phyloP scores from a whole-genome alignment of 2,797 vertebrate genomes.

The Oceanodroma leucorhoa region DNA sequence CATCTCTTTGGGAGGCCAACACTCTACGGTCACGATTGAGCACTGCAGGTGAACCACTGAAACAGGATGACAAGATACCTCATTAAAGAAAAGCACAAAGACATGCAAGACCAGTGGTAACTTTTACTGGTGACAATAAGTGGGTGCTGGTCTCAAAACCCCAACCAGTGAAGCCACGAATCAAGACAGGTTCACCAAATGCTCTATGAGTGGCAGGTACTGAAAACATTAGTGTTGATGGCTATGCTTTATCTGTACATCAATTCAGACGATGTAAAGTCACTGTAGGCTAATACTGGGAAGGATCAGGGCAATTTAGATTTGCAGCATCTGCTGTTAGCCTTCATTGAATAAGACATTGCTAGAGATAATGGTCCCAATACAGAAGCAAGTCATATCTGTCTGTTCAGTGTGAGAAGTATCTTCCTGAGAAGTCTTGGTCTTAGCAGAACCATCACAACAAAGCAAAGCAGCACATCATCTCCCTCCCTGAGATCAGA shows the following conservation, averaged over 20 bases:
- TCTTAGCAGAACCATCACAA: not conserved
- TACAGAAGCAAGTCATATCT: not conserved
- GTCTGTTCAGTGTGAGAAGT: not conserved
- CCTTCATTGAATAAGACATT: not conserved
- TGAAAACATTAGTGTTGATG: not conserved
- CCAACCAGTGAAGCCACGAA: not conserved
- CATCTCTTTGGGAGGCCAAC: not conserved
- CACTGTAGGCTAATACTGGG: not conserved
- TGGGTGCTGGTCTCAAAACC: not conserved
- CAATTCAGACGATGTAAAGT: fast-evolving
- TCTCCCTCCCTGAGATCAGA: not conserved
- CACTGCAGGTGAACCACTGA: not conserved
- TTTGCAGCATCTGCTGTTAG: not conserved
- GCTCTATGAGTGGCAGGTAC: fast-evolving
- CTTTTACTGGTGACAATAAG: not conserved
- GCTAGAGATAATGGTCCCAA: not conserved
- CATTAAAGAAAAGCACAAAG: not conserved
- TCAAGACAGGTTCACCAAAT: not conserved
- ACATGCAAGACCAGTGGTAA: not conserved
- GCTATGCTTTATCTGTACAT: not conserved
- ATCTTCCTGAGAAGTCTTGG: not conserved
- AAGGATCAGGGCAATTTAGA: not conserved
- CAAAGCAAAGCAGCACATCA: not conserved
- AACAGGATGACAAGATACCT: not conserved
- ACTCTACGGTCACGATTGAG: not conserved